Evolutionary conservation across 2,888 invertebrate genomes (phyloP), one percentile per base, ranked within the genome.

Genomic region (Kuschelorhynchus macadamiae): DNA sequence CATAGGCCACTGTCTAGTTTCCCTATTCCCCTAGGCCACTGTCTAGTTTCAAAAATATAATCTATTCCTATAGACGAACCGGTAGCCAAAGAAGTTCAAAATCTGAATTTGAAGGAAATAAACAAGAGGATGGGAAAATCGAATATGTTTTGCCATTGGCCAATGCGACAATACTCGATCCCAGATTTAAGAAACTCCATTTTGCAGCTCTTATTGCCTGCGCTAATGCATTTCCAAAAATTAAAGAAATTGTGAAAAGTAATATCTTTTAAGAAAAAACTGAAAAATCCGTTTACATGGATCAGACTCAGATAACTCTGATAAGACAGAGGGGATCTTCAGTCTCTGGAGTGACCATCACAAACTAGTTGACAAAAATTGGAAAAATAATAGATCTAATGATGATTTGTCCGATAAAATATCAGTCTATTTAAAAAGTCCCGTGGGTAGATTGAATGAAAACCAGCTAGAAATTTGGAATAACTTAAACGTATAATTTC

Each of bases 281-380:
- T 9, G 11, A 21, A 2, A 9, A 36, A 12, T 4, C 4, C 36
- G 36, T n/a, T 11, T 36, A 36, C 25, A 1, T 11, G 49, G 12
- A 32, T 53, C 39, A 3, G 53, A 53, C 20, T 53, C 53, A 1
- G 39, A 55, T n/a, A 55, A n/a, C n/a, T 55, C 55, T 9, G 55
- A 39, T 7, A 55, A 55, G 39, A 20, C 9, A 12, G 20, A 20
- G 9, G 12, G 2, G 16, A n/a, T 1, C 8, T 55, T 25, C 9
- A 25, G 25, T 21, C 21, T 55, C 17, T 55, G 55, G 55, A 55
- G 41, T 20, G 41, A 55, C 11, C 55, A 42, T n/a, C 55, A 55
- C 16, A 55, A 55, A 55, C 16, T 55, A n/a, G 21, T 55, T 2
- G 39, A 55, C 1, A n/a, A n/a, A 9, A 53, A 53, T 20, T 55